Conservation (phyloP, 1,140 invertebrate genomes). For the Bombus superbus region DNA sequence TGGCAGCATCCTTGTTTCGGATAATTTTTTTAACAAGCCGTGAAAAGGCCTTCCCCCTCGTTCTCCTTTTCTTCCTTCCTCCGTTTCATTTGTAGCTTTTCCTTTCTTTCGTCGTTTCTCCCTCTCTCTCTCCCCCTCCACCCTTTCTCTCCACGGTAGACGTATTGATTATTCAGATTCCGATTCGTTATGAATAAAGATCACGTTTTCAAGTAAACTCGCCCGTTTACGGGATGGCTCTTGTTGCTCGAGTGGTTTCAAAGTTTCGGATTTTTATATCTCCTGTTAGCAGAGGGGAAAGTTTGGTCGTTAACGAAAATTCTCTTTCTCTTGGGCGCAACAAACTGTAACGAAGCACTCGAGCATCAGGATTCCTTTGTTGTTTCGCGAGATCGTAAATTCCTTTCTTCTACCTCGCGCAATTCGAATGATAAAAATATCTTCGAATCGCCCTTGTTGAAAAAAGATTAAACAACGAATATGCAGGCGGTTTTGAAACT, state of each 20-base stretch:
- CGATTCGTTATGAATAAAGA: conserved; percentile 55
- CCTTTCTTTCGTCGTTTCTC: background rate
- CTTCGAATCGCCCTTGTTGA: too few relatives aligned
- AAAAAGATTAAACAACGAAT: too few relatives aligned
- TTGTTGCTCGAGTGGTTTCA: background rate
- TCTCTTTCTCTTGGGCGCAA: background rate
- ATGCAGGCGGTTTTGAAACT: background rate
- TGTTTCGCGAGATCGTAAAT: background rate
- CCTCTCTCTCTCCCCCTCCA: background rate
- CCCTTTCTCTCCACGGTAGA: background rate
- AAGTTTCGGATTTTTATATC: conserved; percentile 16
- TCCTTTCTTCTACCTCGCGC: too few relatives aligned
- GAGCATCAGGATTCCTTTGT: background rate
- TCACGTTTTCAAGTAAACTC: conserved; percentile 18
- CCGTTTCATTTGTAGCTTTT: background rate
- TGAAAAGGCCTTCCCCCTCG: background rate
- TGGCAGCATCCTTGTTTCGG: conserved; percentile 16
- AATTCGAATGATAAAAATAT: background rate
- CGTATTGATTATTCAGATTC: conserved; percentile 49
- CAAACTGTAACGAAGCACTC: background rate
- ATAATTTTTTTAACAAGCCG: conserved; percentile 49
- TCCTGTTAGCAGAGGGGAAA: background rate
- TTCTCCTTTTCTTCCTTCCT: background rate
- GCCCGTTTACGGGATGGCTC: conserved; percentile 11
- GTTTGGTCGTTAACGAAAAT: conserved; percentile 46